These are phyloP conservation scores for Athripsodes cinereus DNA, from an alignment of 2,888 invertebrate species.

Conservation along the genomic window DNA sequence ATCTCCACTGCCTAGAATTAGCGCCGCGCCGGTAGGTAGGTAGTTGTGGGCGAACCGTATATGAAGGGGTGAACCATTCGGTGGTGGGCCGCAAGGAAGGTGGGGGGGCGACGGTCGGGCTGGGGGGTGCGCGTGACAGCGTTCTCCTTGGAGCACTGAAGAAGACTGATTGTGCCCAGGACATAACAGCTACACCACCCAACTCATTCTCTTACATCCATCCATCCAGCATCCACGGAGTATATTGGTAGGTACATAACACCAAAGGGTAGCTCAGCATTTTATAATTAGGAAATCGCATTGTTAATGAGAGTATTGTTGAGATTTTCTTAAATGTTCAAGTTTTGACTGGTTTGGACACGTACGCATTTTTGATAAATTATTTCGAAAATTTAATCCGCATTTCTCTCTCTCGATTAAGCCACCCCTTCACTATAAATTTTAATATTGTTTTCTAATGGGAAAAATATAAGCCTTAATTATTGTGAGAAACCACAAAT, in stretches of 20 bases:
- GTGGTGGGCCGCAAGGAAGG: neutral
- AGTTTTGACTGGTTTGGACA: conserved; percentile 2
- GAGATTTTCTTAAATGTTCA: conserved; percentile 2
- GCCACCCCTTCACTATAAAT: neutral
- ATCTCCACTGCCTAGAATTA: conserved; percentile 20
- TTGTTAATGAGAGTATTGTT: conserved; percentile 6
- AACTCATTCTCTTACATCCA: neutral
- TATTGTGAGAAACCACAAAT: neutral
- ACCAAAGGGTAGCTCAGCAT: neutral
- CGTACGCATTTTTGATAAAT: conserved; percentile 1
- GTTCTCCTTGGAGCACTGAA: conserved; percentile 24
- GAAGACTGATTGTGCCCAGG: conserved; percentile 28
- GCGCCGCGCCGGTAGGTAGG: conserved; percentile 4
- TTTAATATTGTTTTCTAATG: neutral
- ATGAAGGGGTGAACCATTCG: conserved; percentile 13
- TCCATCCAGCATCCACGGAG: neutral
- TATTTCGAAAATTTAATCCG: neutral
- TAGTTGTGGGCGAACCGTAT: conserved; percentile 16
- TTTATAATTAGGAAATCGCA: conserved; percentile 9
- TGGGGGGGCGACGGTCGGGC: conserved; percentile 9
- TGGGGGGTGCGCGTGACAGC: conserved; percentile 23
- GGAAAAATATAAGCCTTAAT: neutral
- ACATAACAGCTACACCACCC: conserved; percentile 14
- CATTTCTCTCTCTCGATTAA: neutral
- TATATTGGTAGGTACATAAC: neutral